These are phyloP conservation scores for Ormia ochracea DNA, from an alignment of 2,888 invertebrate species.

Conservation along the genomic window DNA sequence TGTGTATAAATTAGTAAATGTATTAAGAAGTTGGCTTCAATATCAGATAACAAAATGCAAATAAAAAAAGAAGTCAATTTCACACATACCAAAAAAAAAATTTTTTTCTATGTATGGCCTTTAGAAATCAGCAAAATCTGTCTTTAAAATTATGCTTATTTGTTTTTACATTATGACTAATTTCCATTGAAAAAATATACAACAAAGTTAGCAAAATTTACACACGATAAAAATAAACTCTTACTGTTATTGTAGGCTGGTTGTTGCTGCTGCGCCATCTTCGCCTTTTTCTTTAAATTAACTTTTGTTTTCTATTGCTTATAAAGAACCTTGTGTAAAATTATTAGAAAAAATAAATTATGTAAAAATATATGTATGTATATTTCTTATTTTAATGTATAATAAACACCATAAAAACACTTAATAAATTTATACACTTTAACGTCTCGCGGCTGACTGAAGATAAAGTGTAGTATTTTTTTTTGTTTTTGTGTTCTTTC, in stretches of 20 bases:
- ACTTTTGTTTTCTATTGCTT: neutral
- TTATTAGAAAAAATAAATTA: conserved; percentile 44
- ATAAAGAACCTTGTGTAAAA: conserved; percentile 10
- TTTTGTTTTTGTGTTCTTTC: conserved; percentile 36
- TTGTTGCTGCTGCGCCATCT: conserved; percentile 73
- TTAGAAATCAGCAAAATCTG: conserved; percentile 5
- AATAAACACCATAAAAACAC: conserved; percentile 4
- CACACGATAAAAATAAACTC: conserved; percentile 55
- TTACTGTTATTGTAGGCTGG: conserved; percentile 74
- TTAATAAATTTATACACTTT: conserved; percentile 35
- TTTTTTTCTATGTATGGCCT: conserved; percentile 56
- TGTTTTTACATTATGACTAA: conserved; percentile 49
- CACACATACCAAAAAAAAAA: conserved; percentile 4
- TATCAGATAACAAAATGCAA: conserved; percentile 54
- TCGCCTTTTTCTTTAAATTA: conserved; percentile 12
- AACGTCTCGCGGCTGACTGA: conserved; percentile 52
- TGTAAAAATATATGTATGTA: conserved; percentile 43
- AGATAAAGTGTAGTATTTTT: conserved; percentile 32
- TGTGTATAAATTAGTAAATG: neutral
- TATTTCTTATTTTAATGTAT: conserved; percentile 32
- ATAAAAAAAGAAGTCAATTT: conserved; percentile 23
- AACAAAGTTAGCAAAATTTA: neutral
- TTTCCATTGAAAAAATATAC: neutral
- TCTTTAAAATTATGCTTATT: conserved; percentile 17
- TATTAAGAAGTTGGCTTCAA: conserved; percentile 27